Evolutionary conservation across 2,888 invertebrate species (phyloP).

Genomic region (Ptycholaimellus sp.): DNA sequence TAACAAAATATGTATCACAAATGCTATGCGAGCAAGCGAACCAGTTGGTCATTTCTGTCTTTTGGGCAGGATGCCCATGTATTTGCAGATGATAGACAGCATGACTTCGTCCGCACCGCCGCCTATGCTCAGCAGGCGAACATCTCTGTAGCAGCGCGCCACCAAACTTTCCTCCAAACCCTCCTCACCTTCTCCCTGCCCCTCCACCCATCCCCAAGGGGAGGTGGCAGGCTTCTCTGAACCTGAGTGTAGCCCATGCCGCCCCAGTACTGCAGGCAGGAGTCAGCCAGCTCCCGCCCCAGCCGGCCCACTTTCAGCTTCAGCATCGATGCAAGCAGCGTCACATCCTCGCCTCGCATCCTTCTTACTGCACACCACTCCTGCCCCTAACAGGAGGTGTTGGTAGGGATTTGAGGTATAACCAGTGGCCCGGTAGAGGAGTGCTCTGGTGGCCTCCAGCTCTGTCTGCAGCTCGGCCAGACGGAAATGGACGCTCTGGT

Average conservation of each 20-base stretch:
- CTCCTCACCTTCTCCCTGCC: no score
- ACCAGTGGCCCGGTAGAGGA: slow-evolving; percentile 32
- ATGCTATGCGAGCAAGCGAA: no score
- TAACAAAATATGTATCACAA: no score
- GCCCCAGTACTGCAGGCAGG: slow-evolving; percentile 36
- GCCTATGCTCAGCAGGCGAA: slow-evolving; percentile 34
- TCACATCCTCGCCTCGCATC: slow-evolving; percentile 31
- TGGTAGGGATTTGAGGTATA: slow-evolving; percentile 7
- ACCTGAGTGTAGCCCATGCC: slow-evolving; percentile 37
- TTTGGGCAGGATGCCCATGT: slow-evolving; percentile 39
- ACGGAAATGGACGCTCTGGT: slow-evolving; percentile 31
- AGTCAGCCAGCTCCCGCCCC: slow-evolving; percentile 30
- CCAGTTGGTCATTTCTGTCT: neutral
- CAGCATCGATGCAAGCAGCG: slow-evolving; percentile 35
- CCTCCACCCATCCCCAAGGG: no score
- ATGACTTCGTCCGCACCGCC: slow-evolving; percentile 38
- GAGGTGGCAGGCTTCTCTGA: no score
- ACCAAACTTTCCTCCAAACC: slow-evolving; percentile 31
- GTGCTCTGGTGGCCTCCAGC: slow-evolving; percentile 31
- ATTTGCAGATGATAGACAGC: slow-evolving; percentile 35
- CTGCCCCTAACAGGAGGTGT: neutral
- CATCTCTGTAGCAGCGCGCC: slow-evolving; percentile 29
- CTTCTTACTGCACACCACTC: slow-evolving; percentile 10
- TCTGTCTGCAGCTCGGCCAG: slow-evolving; percentile 36
- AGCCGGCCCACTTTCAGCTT: slow-evolving; percentile 35